Evolutionary conservation across 1,140 invertebrate genomes (phyloP).

Genomic region (Eurytemora carolleeae): DNA sequence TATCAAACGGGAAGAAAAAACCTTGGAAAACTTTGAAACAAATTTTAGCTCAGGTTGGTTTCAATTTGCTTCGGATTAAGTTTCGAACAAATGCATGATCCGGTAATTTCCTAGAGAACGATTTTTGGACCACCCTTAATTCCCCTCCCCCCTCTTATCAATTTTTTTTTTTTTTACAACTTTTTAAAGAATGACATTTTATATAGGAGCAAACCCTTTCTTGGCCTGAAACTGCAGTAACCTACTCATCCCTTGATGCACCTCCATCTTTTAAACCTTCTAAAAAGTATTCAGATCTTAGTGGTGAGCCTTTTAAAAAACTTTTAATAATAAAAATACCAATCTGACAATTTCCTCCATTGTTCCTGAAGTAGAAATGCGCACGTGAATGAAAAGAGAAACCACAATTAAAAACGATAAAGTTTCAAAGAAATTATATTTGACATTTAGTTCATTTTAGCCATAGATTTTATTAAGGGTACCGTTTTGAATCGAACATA

Average conservation of each 20-base stretch:
- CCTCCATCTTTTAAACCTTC: constrained; percentile 12
- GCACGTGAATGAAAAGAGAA: not conserved
- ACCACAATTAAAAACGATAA: not conserved
- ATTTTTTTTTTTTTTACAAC: not conserved
- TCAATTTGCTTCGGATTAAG: not conserved
- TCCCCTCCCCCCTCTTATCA: too few relatives aligned
- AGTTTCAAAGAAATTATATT: not conserved
- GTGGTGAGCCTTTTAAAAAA: not conserved
- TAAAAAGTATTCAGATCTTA: constrained; percentile 11
- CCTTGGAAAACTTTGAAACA: constrained; percentile 11
- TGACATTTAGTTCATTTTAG: not conserved
- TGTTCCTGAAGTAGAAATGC: not conserved
- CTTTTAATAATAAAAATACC: not conserved
- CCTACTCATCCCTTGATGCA: constrained; percentile 8
- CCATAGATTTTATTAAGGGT: not conserved
- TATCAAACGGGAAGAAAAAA: not conserved
- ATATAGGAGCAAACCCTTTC: not conserved
- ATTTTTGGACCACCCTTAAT: too few relatives aligned
- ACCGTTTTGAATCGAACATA: not conserved
- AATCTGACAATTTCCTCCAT: not conserved
- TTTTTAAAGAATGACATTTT: not conserved
- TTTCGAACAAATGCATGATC: not conserved
- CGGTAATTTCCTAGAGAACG: not conserved
- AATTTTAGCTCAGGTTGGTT: not conserved
- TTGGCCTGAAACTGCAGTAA: not conserved